These are phyloP conservation scores for Anniella stebbinsi DNA, from an alignment of 2,797 vertebrate species.

Conservation along the genomic window DNA sequence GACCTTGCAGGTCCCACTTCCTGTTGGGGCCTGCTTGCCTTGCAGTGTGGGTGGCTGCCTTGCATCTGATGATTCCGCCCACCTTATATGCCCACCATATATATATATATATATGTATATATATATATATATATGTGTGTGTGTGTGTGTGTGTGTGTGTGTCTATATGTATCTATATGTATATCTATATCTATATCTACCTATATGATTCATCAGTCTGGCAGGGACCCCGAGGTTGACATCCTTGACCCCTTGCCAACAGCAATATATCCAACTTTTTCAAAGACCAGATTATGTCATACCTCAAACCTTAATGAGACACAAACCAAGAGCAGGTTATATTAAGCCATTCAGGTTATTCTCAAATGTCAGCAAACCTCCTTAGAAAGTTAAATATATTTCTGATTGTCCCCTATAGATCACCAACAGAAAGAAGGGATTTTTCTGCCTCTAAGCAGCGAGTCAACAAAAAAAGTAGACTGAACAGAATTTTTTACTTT, in stretches of 20 bases:
- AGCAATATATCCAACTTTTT: neutral
- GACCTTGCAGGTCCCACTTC: neutral
- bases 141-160: too few species aligned
- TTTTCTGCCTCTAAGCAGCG: constrained; percentile 24
- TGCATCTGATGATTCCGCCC: neutral
- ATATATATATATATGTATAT: too few species aligned
- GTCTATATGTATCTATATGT: too few species aligned
- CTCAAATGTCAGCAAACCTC: neutral
- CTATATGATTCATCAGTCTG: neutral
- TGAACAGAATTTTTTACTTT: neutral
- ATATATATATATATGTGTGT: too few species aligned
- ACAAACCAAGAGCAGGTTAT: neutral
- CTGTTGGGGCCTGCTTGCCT: neutral
- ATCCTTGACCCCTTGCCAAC: neutral
- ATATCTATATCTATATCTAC: too few species aligned
- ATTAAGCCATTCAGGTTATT: neutral
- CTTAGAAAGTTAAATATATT: neutral
- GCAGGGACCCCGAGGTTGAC: neutral
- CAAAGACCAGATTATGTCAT: neutral
- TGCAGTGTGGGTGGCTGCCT: neutral
- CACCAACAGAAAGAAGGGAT: neutral
- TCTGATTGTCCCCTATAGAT: neutral
- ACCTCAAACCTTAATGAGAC: neutral
- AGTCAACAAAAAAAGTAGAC: neutral
- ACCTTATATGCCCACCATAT: too few species aligned